Percentiles rank a stretch among this genome's conserved stretches.
These are phyloP conservation scores for Danaus chrysippus DNA, from an alignment of 2,888 invertebrate species.

Conservation along the genomic window DNA sequence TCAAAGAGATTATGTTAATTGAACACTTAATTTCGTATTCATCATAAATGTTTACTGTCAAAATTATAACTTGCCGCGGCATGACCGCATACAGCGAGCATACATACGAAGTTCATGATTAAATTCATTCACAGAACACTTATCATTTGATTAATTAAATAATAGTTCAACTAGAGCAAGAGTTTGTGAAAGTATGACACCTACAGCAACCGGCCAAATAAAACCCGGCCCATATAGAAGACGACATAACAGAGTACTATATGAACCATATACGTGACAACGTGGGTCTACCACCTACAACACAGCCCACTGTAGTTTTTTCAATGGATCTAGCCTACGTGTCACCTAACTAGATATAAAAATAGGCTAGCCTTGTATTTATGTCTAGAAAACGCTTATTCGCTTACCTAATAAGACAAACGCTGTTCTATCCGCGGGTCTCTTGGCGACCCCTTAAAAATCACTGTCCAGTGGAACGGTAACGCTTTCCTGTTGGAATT, in stretches of 20 bases:
- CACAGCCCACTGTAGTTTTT: constrained; percentile 65
- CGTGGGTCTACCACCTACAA: constrained; percentile 73
- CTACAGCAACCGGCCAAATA: constrained; percentile 40
- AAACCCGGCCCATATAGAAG: constrained; percentile 51
- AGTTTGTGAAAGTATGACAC: constrained; percentile 40
- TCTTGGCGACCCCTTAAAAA: neutral
- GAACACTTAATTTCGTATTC: too few relatives aligned
- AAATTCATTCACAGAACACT: constrained; percentile 14
- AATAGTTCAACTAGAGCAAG: constrained; percentile 16
- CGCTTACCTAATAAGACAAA: constrained; percentile 65
- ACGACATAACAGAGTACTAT: constrained; percentile 59
- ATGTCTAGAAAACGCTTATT: constrained; percentile 49
- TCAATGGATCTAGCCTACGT: constrained; percentile 63
- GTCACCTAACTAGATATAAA: constrained; percentile 52
- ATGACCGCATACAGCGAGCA: too few relatives aligned
- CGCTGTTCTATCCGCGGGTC: neutral
- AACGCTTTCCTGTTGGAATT: constrained; percentile 27
- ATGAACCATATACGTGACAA: constrained; percentile 62
- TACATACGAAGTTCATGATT: constrained; percentile 6
- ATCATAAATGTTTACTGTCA: too few relatives aligned
- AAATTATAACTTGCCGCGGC: too few relatives aligned
- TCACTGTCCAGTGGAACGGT: constrained; percentile 11
- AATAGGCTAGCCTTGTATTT: constrained; percentile 43
- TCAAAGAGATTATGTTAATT: too few relatives aligned
- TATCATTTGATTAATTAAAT: constrained; percentile 19